Evolutionary conservation across 2,797 vertebrate species (phyloP).

Genomic region (Notolepis coatsorum): DNA sequence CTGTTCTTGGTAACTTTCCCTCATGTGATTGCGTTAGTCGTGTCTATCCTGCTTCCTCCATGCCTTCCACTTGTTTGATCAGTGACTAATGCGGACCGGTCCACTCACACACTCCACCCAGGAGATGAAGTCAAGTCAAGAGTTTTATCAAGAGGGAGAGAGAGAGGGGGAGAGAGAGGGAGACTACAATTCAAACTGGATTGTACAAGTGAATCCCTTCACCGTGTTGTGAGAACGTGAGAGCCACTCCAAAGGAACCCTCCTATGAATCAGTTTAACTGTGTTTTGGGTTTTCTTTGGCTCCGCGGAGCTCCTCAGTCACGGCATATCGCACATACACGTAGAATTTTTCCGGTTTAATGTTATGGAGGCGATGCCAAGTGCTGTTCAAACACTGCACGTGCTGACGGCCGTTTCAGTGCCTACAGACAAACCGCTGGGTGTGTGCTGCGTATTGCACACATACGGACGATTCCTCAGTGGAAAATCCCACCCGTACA

Average conservation of each 20-base stretch:
- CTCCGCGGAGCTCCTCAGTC: slow-evolving; percentile 3
- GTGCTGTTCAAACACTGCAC: slow-evolving; percentile 15
- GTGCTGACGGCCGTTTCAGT: slow-evolving; percentile 48
- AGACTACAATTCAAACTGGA: neutral
- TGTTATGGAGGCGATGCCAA: slow-evolving; percentile 24
- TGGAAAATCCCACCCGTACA: slow-evolving; percentile 70
- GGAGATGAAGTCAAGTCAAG: too few species aligned
- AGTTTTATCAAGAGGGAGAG: slow-evolving; percentile 4
- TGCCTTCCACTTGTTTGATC: slow-evolving; percentile 64
- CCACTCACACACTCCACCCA: slow-evolving; percentile 52
- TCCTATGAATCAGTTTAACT: slow-evolving; percentile 30
- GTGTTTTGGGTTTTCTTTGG: slow-evolving; percentile 28
- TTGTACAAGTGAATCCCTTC: neutral
- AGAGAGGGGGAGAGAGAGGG: neutral
- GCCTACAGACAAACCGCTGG: slow-evolving; percentile 40
- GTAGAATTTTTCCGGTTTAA: slow-evolving; percentile 6
- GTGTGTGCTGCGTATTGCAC: slow-evolving; percentile 41
- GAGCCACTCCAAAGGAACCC: too few species aligned
- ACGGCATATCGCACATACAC: slow-evolving; percentile 13
- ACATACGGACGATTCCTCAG: slow-evolving; percentile 47
- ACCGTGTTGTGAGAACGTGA: slow-evolving; percentile 22
- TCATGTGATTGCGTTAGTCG: slow-evolving; percentile 18
- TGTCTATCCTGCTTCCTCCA: slow-evolving; percentile 60
- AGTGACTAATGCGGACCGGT: slow-evolving; percentile 70
- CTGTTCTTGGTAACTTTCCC: slow-evolving; percentile 47